Evolutionary conservation across 2,113 vertebrate genomes (phyloP), one percentile per base, ranked within the genome.

Genomic region (Sebastes schlegelii): DNA sequence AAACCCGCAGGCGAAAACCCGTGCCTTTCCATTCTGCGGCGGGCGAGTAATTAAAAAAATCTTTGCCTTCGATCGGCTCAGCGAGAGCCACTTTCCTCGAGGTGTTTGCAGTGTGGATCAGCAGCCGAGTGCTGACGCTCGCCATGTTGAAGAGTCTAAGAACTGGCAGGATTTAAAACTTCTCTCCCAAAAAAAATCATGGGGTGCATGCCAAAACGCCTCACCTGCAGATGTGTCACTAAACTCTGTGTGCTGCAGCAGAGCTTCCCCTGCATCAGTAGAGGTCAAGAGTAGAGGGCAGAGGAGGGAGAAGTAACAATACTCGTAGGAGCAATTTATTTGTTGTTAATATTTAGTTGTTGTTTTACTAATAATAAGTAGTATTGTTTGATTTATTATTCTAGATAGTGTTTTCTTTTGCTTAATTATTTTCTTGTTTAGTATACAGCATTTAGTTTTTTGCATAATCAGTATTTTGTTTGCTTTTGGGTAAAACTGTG

Each of bases 11-110:
- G 92, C 86, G 11, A 84, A 34, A 89, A 79, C 42, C 63, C 1
- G 10, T 21, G 80, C 69, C 51, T 80, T 89, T 87, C 87, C 78
- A 85, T 90, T 91, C 80, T 82, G 54, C 74, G 52, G 67, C 11
- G 21, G 68, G 61, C 48, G 65, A 91, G 89, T 92, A 93, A 94
- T 92, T 93, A 92, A 91, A 90, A 89, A 92, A 93, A 92, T 91
- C 89, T 84, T 92, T 90, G 76, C 75, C 82, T 92, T 94, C 86
- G 88, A 94, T 92, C 83, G 65, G 61, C 82, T 74, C 71, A 34
- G 79, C 1, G 68, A 88, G 77, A 89, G 84, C 84, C 52, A 79
- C 89, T 89, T 86, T 91, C 85, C 92, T 83, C 79, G 74, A 92
- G 90, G 82, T 67, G 83, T 79, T 77, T 80, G 72, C 63, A 69